Conservation (phyloP, 2,797 vertebrate species). For the Buphagus erythrorhynchus region DNA sequence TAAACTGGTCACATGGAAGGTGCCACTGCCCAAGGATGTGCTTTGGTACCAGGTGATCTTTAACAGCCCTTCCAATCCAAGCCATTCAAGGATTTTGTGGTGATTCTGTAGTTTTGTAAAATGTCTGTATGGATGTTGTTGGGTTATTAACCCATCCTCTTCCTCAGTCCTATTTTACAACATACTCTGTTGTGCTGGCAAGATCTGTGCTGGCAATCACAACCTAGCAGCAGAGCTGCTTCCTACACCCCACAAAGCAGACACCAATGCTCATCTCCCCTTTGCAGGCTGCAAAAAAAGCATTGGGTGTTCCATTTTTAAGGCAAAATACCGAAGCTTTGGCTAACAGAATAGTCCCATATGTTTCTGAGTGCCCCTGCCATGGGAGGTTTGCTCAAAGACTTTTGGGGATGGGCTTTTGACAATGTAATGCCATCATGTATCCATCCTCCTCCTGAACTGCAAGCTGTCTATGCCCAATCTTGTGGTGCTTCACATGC, state of each 20-base stretch:
- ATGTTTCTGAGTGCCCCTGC: not conserved
- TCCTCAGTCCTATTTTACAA: not conserved
- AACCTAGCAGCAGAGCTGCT: not conserved
- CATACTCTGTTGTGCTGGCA: not conserved
- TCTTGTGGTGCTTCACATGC: not conserved
- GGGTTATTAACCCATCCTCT: not conserved
- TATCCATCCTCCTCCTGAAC: not conserved
- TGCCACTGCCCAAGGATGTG: not conserved
- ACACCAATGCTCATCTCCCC: not conserved
- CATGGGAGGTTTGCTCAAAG: not conserved
- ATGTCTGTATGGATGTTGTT: not conserved
- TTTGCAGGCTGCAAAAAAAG: not conserved
- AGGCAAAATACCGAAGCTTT: not conserved
- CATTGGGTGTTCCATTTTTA: not conserved
- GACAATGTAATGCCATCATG: rapidly evolving
- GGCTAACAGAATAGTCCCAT: not conserved
- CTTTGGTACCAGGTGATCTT: not conserved
- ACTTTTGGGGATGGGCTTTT: not conserved
- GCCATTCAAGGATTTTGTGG: not conserved
- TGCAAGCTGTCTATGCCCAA: rapidly evolving
- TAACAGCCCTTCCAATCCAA: not conserved
- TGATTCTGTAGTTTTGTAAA: not conserved
- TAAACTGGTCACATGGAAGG: not conserved
- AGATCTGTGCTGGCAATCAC: not conserved
- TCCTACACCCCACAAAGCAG: not conserved